Conservation (phyloP, 1,140 invertebrate species). For the Luehdorfia chinensis region DNA sequence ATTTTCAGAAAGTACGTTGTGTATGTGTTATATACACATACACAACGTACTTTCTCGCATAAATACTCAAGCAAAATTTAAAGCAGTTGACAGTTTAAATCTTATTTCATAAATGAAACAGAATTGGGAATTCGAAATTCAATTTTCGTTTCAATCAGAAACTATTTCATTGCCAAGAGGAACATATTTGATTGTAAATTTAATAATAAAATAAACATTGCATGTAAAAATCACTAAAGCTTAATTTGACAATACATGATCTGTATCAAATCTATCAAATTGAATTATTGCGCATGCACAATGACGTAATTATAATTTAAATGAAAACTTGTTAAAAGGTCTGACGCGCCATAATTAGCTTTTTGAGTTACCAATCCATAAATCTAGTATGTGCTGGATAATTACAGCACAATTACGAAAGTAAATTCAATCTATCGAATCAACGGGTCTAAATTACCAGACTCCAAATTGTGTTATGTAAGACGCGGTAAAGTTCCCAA, state of each 20-base stretch:
- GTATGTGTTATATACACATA: too few relatives aligned
- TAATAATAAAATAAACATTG: too few relatives aligned
- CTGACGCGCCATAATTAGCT: slow-evolving; percentile 13
- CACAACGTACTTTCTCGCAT: too few relatives aligned
- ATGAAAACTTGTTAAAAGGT: background rate
- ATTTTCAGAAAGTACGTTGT: too few relatives aligned
- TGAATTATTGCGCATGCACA: slow-evolving; percentile 3
- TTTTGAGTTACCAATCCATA: slow-evolving; percentile 31
- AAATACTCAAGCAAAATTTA: too few relatives aligned
- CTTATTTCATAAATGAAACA: too few relatives aligned
- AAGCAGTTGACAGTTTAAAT: too few relatives aligned
- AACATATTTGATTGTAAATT: too few relatives aligned
- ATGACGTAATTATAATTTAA: slow-evolving; percentile 9
- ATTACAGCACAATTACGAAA: slow-evolving; percentile 23
- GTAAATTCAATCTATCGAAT: background rate
- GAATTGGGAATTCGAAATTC: too few relatives aligned
- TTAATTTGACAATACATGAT: slow-evolving; percentile 2
- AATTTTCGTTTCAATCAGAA: too few relatives aligned
- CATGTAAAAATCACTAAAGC: too few relatives aligned
- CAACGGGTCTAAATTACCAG: background rate
- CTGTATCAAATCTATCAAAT: background rate
- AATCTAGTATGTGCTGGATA: slow-evolving; percentile 32
- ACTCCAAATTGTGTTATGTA: slow-evolving; percentile 1
- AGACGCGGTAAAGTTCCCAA: background rate
- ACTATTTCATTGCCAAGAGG: too few relatives aligned